A percentile compares a stretch with the other conserved stretches of the same genome.
Evolutionary conservation across 2,113 vertebrate species (phyloP).

Genomic region (Nyctereutes procyonoides): DNA sequence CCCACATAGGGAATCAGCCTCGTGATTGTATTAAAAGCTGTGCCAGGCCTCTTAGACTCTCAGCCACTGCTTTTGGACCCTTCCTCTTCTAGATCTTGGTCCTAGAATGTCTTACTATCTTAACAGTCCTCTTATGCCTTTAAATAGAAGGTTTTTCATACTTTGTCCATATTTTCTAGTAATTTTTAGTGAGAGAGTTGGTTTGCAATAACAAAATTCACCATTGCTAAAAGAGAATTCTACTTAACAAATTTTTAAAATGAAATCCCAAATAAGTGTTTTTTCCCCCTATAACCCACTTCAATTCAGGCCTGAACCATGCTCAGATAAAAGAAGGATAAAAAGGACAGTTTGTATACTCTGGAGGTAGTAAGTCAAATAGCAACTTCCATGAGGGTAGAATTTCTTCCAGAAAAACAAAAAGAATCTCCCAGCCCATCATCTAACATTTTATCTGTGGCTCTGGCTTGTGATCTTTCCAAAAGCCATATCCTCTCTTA

Average conservation of each 20-base stretch:
- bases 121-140: not conserved
- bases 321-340: not conserved
- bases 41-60: not conserved
- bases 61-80: not conserved
- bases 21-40: not conserved
- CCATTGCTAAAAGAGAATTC: not conserved
- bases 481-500: constrained; percentile 8
- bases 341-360: not conserved
- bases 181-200: not conserved
- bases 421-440: not conserved
- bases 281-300: not conserved
- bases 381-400: not conserved
- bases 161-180: not conserved
- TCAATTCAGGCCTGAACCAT: not conserved
- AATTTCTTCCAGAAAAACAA: not conserved
- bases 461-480: not conserved
- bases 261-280: not conserved
- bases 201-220: not conserved
- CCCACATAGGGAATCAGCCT: not conserved
- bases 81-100: not conserved
- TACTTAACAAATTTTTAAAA: not conserved
- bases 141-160: not conserved
- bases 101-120: not conserved
- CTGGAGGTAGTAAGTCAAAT: not conserved
- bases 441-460: not conserved